Evolutionary conservation across 2,797 vertebrate genomes (phyloP).

Genomic region (Urophycis tenuis): DNA sequence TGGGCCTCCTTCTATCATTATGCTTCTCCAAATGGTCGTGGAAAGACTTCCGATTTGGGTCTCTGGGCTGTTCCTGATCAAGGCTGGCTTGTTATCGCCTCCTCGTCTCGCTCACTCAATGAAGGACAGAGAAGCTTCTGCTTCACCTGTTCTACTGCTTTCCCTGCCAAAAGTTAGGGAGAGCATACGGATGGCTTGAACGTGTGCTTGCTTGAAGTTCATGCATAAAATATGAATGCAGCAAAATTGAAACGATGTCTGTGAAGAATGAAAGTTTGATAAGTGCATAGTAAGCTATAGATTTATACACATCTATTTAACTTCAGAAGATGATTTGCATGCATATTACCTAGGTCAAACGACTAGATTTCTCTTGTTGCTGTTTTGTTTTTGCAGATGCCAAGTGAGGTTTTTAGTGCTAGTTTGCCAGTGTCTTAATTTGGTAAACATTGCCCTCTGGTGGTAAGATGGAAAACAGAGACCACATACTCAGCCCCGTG

Average conservation of each 20-base stretch:
- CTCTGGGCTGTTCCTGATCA: no score
- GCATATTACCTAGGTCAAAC: slow-evolving; percentile 17
- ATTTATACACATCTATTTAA: slow-evolving; percentile 10
- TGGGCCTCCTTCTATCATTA: slow-evolving; percentile 49
- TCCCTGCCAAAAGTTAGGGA: slow-evolving; percentile 38
- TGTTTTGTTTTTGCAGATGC: slow-evolving; percentile 14
- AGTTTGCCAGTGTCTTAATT: slow-evolving; percentile 28
- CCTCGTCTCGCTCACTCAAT: slow-evolving; percentile 49
- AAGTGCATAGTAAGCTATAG: not conserved
- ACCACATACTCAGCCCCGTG: not conserved
- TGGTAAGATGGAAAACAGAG: slow-evolving; percentile 27
- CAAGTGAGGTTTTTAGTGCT: not conserved
- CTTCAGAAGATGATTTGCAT: slow-evolving; percentile 34
- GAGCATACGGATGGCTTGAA: slow-evolving; percentile 48
- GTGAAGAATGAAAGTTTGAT: slow-evolving; percentile 36
- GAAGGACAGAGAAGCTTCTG: not conserved
- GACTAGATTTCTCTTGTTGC: slow-evolving; percentile 40
- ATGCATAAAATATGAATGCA: slow-evolving; percentile 55
- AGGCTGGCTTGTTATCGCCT: slow-evolving; percentile 34
- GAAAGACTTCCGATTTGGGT: slow-evolving; percentile 49
- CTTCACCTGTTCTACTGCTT: not conserved
- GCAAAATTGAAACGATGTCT: slow-evolving; percentile 30
- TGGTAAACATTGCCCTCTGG: slow-evolving; percentile 62
- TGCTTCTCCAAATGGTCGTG: slow-evolving; percentile 18
- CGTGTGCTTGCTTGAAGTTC: slow-evolving; percentile 29